Evolutionary conservation across 2,888 invertebrate genomes (phyloP).

Genomic region (Serrognathus titanus): DNA sequence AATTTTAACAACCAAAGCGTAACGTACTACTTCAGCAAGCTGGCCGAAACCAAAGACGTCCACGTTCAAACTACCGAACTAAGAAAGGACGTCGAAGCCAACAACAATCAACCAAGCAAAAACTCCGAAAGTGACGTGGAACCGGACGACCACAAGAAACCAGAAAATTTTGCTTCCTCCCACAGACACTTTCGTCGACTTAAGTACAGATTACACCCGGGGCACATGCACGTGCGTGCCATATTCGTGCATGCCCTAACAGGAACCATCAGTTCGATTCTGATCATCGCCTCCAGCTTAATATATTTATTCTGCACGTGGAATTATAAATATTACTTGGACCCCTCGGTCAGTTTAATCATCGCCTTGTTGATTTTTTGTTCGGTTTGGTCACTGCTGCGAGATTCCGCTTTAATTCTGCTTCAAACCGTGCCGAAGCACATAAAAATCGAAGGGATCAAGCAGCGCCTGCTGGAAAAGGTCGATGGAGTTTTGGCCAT

Average conservation of each 20-base stretch:
- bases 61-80: no score
- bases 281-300: constrained; percentile 81
- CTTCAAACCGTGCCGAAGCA: constrained; percentile 97
- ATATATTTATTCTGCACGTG: constrained; percentile 76
- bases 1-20: no score
- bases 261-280: constrained; percentile 93
- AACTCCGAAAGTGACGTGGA: no score
- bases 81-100: constrained; percentile 59
- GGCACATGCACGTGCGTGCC: constrained; percentile 98
- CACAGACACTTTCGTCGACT: constrained; percentile 49
- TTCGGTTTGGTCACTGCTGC: constrained; percentile 87
- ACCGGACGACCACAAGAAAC: no score
- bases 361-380: constrained; percentile 82
- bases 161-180: constrained; percentile 41
- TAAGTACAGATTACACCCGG: constrained; percentile 60
- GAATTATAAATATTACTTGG: constrained; percentile 81
- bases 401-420: constrained; percentile 91
- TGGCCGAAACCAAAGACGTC: no score
- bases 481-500: constrained; percentile 94
- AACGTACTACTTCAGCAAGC: no score
- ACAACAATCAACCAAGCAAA: constrained; percentile 55
- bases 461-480: constrained; percentile 79
- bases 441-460: constrained; percentile 91
- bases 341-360: constrained; percentile 89
- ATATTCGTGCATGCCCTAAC: constrained; percentile 98